Conservation (phyloP, 2,797 vertebrate genomes). For the Fistularia commersonii region DNA sequence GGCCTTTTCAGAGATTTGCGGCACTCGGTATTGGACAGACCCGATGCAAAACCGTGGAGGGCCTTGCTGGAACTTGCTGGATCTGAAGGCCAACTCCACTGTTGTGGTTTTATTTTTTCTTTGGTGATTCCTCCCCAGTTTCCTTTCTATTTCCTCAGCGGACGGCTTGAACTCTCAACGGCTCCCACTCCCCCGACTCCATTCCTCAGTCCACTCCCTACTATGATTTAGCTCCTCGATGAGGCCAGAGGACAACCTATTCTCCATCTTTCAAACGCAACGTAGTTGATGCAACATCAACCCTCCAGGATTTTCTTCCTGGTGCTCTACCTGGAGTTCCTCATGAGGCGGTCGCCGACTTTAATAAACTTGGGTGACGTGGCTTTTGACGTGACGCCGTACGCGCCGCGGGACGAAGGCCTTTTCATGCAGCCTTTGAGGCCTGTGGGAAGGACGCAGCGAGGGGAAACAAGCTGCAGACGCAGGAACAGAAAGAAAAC, state of each 20-base stretch:
- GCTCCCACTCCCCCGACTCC: conserved; percentile 46
- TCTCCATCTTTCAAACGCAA: conserved; percentile 45
- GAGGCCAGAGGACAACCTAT: conserved; percentile 33
- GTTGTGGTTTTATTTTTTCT: conserved; percentile 47
- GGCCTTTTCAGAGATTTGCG: conserved; percentile 45
- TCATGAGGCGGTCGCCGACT: conserved; percentile 10
- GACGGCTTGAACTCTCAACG: conserved; percentile 41
- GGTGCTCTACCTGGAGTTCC: conserved; percentile 38
- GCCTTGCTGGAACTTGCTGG: conserved; percentile 3
- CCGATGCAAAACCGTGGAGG: conserved; percentile 38
- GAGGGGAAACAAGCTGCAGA: no score
- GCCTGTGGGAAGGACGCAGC: no score
- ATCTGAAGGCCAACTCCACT: conserved; percentile 13
- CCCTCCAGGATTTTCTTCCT: conserved; percentile 12
- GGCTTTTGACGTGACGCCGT: no score
- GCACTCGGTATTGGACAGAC: conserved; percentile 58
- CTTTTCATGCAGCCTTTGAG: no score
- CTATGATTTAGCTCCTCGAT: conserved; percentile 56
- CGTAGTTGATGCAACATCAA: conserved; percentile 20
- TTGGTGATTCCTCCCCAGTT: conserved; percentile 42
- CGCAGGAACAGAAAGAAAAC: no score
- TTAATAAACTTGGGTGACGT: no score
- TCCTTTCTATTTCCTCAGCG: conserved; percentile 21
- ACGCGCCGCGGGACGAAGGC: no score
- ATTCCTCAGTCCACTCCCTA: conserved; percentile 35